Conservation (phyloP, 1,140 invertebrate species). For the Drosophila fuyamai region DNA sequence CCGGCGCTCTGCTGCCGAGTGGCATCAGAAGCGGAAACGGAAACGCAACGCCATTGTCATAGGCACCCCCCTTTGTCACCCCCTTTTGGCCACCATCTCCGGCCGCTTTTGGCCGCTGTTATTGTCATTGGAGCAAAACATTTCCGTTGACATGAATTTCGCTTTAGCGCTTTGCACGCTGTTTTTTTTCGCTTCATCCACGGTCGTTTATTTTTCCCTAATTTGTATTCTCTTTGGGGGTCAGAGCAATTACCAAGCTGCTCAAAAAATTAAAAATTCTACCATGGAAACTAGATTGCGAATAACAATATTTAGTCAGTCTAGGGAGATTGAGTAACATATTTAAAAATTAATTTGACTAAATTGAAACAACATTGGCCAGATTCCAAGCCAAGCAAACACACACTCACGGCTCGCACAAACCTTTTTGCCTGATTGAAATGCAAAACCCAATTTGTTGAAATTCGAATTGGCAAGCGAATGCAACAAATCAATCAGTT, state of each 20-base stretch:
- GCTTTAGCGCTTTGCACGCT: slow-evolving; percentile 39
- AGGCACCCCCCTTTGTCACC: slow-evolving; percentile 9
- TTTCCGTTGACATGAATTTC: slow-evolving; percentile 63
- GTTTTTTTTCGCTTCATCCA: slow-evolving; percentile 11
- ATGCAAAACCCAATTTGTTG: slow-evolving; percentile 75
- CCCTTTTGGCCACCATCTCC: slow-evolving; percentile 43
- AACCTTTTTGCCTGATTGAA: slow-evolving; percentile 79
- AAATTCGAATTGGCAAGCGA: slow-evolving; percentile 65
- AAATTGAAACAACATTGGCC: slow-evolving; percentile 54
- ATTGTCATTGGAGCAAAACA: slow-evolving; percentile 64
- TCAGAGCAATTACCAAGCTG: slow-evolving; percentile 30
- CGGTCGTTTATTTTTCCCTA: slow-evolving; percentile 23
- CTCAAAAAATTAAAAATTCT: slow-evolving; percentile 30
- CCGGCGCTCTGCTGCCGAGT: slow-evolving; percentile 27
- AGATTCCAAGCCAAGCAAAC: slow-evolving; percentile 23
- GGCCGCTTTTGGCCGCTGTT: slow-evolving; percentile 49
- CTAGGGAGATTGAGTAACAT: slow-evolving; percentile 12
- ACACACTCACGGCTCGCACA: slow-evolving; percentile 27
- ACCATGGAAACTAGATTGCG: not conserved
- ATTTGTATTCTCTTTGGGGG: slow-evolving; percentile 32
- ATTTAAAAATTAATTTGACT: slow-evolving; percentile 61
- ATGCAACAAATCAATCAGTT: slow-evolving; percentile 72
- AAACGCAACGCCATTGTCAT: slow-evolving; percentile 75
- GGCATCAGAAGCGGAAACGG: slow-evolving; percentile 59
- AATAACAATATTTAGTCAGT: not conserved